These are phyloP conservation scores for Philopotamus ludificatus DNA, from an alignment of 1,140 invertebrate genomes.

Conservation along the genomic window DNA sequence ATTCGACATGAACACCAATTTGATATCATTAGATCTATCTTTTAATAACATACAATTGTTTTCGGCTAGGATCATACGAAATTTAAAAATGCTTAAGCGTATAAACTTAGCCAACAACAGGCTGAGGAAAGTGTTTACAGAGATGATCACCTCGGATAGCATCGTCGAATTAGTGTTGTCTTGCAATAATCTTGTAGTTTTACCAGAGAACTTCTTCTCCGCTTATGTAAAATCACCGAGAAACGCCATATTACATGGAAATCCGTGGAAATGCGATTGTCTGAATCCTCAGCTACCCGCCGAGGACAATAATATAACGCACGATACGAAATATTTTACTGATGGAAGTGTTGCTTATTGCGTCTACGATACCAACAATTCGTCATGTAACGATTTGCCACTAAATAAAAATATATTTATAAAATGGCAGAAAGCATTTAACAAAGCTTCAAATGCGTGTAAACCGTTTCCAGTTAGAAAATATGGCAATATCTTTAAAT, in stretches of 20 bases:
- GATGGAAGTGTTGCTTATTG: no score
- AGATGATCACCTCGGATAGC: not conserved
- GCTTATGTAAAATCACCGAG: not conserved
- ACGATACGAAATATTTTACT: no score
- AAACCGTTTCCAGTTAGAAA: no score
- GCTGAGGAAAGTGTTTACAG: not conserved
- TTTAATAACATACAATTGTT: not conserved
- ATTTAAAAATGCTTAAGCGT: not conserved
- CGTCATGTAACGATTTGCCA: no score
- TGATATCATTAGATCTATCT: not conserved
- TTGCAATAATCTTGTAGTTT: not conserved
- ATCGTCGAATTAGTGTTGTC: not conserved
- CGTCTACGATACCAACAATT: no score
- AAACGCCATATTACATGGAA: not conserved
- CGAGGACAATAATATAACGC: no score
- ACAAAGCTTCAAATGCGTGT: no score
- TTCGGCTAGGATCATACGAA: not conserved
- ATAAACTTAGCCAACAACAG: slow-evolving; percentile 2
- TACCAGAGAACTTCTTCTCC: not conserved
- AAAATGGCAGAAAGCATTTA: no score
- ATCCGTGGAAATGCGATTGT: slow-evolving; percentile 12
- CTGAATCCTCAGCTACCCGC: slow-evolving; percentile 4
- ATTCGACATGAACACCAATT: not conserved
- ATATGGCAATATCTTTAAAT: no score
- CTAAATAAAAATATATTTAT: no score